These are phyloP conservation scores for Platysteira castanea DNA, from an alignment of 2,113 vertebrate genomes.

Conservation along the genomic window DNA sequence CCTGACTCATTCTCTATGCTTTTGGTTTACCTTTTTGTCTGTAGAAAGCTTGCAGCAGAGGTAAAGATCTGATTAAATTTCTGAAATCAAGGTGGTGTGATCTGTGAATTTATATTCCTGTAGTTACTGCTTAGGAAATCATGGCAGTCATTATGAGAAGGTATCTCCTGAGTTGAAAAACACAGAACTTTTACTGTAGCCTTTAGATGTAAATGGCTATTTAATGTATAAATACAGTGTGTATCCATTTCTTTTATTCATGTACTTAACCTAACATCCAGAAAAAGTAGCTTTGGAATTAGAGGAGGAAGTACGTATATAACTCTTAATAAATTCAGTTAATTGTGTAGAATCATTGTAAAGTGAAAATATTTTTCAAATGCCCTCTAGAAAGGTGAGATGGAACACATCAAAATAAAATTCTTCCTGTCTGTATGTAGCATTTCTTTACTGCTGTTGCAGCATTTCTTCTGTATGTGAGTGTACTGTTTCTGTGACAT, in stretches of 20 bases:
- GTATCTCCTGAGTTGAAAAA: not conserved
- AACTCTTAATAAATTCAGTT: not conserved
- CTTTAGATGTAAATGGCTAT: not conserved
- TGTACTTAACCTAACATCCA: not conserved
- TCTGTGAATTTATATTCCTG: not conserved
- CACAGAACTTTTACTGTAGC: not conserved
- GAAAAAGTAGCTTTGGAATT: not conserved
- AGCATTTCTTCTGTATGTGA: not conserved
- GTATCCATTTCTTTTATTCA: not conserved
- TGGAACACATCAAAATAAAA: not conserved
- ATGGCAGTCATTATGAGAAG: accelerated
- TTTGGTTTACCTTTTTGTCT: not conserved
- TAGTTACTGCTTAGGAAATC: not conserved
- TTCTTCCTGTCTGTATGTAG: not conserved
- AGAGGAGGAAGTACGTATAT: not conserved
- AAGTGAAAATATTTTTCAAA: not conserved
- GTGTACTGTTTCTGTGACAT: not conserved
- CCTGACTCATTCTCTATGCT: not conserved
- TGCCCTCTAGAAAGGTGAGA: not conserved
- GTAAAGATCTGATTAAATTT: not conserved
- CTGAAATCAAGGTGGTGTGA: not conserved
- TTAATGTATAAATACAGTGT: not conserved
- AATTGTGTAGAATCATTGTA: not conserved
- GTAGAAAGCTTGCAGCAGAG: not conserved
- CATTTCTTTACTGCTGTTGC: not conserved